Conservation (phyloP, 2,113 vertebrate species). For the Aldabrachelys gigantea region DNA sequence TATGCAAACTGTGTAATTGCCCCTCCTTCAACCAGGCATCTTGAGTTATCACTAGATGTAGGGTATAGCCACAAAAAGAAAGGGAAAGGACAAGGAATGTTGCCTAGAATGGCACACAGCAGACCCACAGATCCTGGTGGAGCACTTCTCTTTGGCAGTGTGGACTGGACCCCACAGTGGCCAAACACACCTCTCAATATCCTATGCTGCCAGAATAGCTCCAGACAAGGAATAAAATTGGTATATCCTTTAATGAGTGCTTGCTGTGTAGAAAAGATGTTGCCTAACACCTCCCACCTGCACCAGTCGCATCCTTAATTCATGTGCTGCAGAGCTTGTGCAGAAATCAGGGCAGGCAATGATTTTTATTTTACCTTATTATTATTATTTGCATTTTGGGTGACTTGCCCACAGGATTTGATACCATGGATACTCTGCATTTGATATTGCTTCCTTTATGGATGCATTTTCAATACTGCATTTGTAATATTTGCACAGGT, state of each 20-base stretch:
- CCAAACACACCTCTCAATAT: conserved; percentile 45
- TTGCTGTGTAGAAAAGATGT: conserved; percentile 47
- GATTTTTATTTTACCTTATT: conserved; percentile 14
- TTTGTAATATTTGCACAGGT: background rate
- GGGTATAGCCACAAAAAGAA: background rate
- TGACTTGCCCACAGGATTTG: background rate
- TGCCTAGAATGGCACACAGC: background rate
- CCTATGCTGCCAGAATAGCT: conserved; percentile 1
- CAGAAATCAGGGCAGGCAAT: conserved; percentile 57
- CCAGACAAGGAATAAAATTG: conserved; percentile 46
- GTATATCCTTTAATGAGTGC: conserved; percentile 56
- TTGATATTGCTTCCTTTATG: background rate
- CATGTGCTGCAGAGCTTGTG: conserved; percentile 48
- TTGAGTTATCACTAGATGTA: background rate
- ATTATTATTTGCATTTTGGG: conserved; percentile 19
- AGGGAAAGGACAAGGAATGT: background rate
- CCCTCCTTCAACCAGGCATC: background rate
- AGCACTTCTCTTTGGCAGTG: conserved; percentile 4
- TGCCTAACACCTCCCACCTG: conserved; percentile 71
- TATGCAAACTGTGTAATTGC: background rate
- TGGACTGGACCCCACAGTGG: background rate
- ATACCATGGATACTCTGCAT: background rate
- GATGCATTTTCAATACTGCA: background rate
- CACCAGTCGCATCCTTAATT: conserved; percentile 70
- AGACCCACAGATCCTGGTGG: background rate